Conservation (phyloP, 37 sponge, comb jelly and placozoan genomes). For the Theonella swinhoei region DNA sequence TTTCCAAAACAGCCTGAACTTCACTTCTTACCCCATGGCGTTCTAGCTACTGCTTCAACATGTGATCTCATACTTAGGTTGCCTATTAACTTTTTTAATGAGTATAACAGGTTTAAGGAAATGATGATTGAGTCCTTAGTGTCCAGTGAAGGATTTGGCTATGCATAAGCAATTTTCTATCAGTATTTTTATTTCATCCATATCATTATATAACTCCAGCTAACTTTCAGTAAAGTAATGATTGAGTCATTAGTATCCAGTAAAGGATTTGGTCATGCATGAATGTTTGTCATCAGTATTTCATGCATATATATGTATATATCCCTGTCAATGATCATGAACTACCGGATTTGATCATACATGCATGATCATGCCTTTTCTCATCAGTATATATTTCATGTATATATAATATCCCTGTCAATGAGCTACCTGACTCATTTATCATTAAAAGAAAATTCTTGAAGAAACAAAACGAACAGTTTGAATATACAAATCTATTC, state of each 20-base stretch:
- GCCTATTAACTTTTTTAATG: constrained; percentile 14
- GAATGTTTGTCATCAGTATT: neutral
- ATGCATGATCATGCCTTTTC: neutral
- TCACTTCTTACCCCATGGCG: neutral
- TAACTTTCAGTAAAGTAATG: neutral
- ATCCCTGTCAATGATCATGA: neutral
- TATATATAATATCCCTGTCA: neutral
- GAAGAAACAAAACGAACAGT: constrained; percentile 1
- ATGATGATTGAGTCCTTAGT: neutral
- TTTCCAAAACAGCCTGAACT: neutral
- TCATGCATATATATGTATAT: neutral
- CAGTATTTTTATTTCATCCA: too few relatives aligned
- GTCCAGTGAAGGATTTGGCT: too few relatives aligned
- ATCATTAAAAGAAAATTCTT: neutral
- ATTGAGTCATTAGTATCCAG: neutral
- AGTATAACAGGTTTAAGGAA: constrained; percentile 10
- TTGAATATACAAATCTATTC: constrained; percentile 6
- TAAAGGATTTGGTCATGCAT: constrained; percentile 21
- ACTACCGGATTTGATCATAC: too few relatives aligned
- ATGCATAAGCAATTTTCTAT: too few relatives aligned
- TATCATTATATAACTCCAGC: neutral
- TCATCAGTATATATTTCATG: neutral
- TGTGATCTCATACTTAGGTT: constrained; percentile 22
- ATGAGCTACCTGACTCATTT: too few relatives aligned
- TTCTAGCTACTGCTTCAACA: constrained; percentile 24